A percentile compares a stretch with the other conserved stretches of the same genome.
Conservation (phyloP, 2,797 vertebrate genomes). For the Uromys caudimaculatus region DNA sequence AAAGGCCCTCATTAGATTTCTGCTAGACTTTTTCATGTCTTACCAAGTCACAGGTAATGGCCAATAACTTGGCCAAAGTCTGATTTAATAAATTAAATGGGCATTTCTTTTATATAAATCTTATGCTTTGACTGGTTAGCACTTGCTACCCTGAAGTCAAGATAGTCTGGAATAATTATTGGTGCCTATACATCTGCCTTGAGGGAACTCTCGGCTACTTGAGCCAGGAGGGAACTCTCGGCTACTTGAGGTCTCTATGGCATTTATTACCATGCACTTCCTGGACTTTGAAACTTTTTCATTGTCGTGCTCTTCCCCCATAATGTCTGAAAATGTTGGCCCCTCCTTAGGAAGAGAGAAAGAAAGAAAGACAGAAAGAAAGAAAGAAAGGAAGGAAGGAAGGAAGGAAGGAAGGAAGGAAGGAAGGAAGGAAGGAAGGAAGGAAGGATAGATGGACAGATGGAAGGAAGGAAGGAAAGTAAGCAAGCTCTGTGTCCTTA, state of each 20-base stretch:
- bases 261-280: neutral
- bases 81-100: constrained; percentile 58
- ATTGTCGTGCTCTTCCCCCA: neutral
- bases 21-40: constrained; percentile 48
- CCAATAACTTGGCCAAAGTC: constrained; percentile 46
- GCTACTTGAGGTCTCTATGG: neutral
- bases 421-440: too few species aligned
- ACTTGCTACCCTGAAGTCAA: neutral
- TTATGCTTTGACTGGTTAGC: constrained; percentile 35
- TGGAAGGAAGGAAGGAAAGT: too few species aligned
- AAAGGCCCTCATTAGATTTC: constrained; percentile 52
- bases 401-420: too few species aligned
- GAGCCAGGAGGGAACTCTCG: neutral
- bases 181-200: neutral
- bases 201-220: too few species aligned
- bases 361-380: neutral
- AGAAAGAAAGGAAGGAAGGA: too few species aligned
- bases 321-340: neutral
- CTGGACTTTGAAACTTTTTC: neutral
- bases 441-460: too few species aligned
- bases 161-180: constrained; percentile 7
- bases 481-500: neutral
- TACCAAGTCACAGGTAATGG: constrained; percentile 26
- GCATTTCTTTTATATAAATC: constrained; percentile 56
- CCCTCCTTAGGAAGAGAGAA: too few species aligned